phyloP scores from a whole-genome alignment of 2,888 invertebrate genomes.

The Hedychridium roseum region DNA sequence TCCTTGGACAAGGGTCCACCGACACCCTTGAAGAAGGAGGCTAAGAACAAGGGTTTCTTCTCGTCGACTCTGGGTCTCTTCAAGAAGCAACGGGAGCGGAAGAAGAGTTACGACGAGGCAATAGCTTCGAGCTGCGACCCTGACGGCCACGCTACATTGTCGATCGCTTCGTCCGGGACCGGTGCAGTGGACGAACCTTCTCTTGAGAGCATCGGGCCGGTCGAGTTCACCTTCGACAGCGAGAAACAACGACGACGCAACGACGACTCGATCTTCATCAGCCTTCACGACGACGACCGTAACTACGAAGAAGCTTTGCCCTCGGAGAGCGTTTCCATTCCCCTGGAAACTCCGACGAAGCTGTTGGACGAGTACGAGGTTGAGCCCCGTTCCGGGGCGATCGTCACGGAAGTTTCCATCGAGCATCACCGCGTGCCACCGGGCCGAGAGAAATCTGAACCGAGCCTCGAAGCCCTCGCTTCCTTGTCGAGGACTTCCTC shows the following conservation, averaged over 20 bases:
- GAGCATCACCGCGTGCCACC: constrained; percentile 49
- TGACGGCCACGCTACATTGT: constrained; percentile 10
- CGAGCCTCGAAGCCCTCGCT: constrained; percentile 35
- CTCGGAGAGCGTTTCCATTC: constrained; percentile 58
- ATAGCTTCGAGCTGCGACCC: constrained; percentile 26
- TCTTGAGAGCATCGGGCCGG: constrained; percentile 52
- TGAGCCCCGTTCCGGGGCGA: constrained; percentile 40
- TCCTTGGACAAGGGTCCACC: constrained; percentile 44
- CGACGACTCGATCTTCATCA: constrained; percentile 52
- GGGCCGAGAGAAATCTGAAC: constrained; percentile 38
- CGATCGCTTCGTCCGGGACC: constrained; percentile 19
- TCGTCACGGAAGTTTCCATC: constrained; percentile 59
- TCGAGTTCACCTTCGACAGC: constrained; percentile 51
- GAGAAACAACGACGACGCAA: constrained; percentile 40
- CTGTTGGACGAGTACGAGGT: constrained; percentile 56
- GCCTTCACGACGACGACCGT: constrained; percentile 50
- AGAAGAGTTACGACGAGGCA: constrained; percentile 53
- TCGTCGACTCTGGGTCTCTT: constrained; percentile 60
- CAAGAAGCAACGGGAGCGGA: constrained; percentile 57
- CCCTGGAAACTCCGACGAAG: constrained; percentile 56
- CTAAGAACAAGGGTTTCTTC: constrained; percentile 60
- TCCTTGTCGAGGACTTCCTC: constrained; percentile 26
- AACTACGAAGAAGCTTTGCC: constrained; percentile 51
- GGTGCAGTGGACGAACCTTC: constrained; percentile 31
- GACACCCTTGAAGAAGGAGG: constrained; percentile 54